Base-by-base conservation (phyloP, 1,140 invertebrate species). In the Nomia melanderi region DNA sequence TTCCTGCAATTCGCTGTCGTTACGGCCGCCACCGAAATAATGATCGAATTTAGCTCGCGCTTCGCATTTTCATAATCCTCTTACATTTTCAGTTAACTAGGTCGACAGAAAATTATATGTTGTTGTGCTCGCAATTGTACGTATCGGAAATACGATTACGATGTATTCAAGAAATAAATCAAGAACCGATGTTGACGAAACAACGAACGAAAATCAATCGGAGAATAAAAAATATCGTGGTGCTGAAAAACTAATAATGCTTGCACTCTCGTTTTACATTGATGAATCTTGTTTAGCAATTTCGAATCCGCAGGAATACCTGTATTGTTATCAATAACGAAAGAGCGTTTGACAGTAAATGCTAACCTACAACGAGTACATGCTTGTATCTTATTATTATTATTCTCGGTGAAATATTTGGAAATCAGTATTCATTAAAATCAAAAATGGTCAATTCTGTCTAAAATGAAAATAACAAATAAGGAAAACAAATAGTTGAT, bases 61-160 rank as follows among this genome's bases (percentile, higher is more conserved):
- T 27, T 36, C 65, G 60, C 56, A 57, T 74, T 82, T 78, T 82
- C 81, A 82, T 83, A 83, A 83, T 83, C 81, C 81, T 83, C 81
- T 83, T 83, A 83, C 80, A 82, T 83, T 83, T 83, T 78, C 81
- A 70, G 69, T 77, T 56, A 83, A 83, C 81, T 78, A 69, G 75
- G 75, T 83, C 75, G 75, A n/a, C 39, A 44, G 57, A 82, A 44
- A 83, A 83, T 83, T 83, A 83, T 82, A 82, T 59, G 41, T 78
- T 72, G 75, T 78, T 73, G 76, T 33, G 44, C 69, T 78, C 44
- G 4, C 57, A 25, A 44, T 39, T 17, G 59, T 53, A 39, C 50
- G 41, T 72, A 47, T 25, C 17, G n/a, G 27, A 41, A 20, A 31
- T 31, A 20, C 27, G 27, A 23, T 71, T 29, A 54, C 25, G 57